Percentiles rank a stretch among this genome's conserved stretches.
phyloP scores from a whole-genome alignment of 2,113 vertebrate genomes.

The Pelobates fuscus region DNA sequence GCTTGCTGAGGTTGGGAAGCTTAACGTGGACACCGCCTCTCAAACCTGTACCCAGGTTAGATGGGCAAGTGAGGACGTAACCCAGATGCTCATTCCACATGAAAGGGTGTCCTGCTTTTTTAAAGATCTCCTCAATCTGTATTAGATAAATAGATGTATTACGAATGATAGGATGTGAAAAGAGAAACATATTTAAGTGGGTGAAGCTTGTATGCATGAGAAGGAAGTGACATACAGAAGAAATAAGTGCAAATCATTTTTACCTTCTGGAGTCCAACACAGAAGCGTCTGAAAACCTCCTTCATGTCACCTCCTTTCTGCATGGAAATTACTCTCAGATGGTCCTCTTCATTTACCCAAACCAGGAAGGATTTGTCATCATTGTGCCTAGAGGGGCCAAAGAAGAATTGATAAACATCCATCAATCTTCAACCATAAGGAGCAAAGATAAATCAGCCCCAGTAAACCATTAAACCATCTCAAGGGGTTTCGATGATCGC shows the following conservation, averaged over 20 bases:
- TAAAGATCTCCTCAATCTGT: constrained; percentile 92
- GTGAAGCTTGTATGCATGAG: no score
- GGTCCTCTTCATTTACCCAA: constrained; percentile 96
- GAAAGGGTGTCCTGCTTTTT: constrained; percentile 89
- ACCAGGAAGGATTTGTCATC: constrained; percentile 90
- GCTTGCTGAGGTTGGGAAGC: constrained; percentile 87
- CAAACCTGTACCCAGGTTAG: constrained; percentile 91
- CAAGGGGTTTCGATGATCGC: no score
- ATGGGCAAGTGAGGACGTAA: constrained; percentile 91
- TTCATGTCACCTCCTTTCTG: constrained; percentile 94
- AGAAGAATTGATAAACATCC: neutral
- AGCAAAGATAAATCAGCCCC: no score
- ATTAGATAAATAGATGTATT: neutral
- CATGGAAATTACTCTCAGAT: constrained; percentile 95
- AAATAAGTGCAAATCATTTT: neutral
- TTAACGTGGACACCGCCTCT: constrained; percentile 91
- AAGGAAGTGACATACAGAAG: no score
- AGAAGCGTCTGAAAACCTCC: constrained; percentile 94
- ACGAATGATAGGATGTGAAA: no score
- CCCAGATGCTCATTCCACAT: constrained; percentile 94
- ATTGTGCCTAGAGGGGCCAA: constrained; percentile 77
- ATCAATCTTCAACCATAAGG: no score
- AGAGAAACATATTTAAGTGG: no score
- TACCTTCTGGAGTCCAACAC: constrained; percentile 88
- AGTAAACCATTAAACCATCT: no score